phyloP scores from a whole-genome alignment of 2,888 invertebrate genomes.

The Ceramica pisi region DNA sequence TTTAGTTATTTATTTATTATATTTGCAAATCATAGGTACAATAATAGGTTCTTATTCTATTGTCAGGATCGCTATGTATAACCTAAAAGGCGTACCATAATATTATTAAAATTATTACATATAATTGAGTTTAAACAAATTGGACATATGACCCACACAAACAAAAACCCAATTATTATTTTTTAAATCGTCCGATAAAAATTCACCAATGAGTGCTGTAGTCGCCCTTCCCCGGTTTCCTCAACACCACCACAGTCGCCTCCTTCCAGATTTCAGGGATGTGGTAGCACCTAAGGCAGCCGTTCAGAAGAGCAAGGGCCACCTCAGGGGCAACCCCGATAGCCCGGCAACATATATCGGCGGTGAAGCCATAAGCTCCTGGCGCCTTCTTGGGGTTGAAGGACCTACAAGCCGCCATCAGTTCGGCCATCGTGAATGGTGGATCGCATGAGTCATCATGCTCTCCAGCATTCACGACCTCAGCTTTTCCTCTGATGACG shows the following conservation, averaged over 20 bases:
- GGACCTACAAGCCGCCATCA: background rate
- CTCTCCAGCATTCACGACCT: background rate
- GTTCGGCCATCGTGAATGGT: slow-evolving; percentile 41
- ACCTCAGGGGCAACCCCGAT: background rate
- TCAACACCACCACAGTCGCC: slow-evolving; percentile 10
- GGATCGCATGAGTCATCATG: slow-evolving; percentile 28
- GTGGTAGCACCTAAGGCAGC: background rate
- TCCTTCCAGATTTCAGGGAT: slow-evolving; percentile 34
- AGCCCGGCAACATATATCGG: background rate
- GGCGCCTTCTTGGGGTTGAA: slow-evolving; percentile 38
- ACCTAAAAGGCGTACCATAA: too few species aligned
- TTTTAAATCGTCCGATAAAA: too few species aligned
- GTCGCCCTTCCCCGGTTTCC: slow-evolving; percentile 10
- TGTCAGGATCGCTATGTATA: too few species aligned
- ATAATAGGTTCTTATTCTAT: too few species aligned
- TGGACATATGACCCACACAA: too few species aligned
- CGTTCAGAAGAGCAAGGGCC: background rate
- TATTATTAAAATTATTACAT: too few species aligned
- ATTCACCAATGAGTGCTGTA: too few species aligned
- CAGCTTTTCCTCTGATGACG: background rate
- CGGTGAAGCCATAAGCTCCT: background rate
- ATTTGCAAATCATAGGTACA: too few species aligned
- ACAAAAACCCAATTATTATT: too few species aligned
- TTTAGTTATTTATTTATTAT: too few species aligned
- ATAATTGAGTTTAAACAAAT: too few species aligned